phyloP scores from a whole-genome alignment of 2,113 vertebrate species.

The Heterocephalus glaber region DNA sequence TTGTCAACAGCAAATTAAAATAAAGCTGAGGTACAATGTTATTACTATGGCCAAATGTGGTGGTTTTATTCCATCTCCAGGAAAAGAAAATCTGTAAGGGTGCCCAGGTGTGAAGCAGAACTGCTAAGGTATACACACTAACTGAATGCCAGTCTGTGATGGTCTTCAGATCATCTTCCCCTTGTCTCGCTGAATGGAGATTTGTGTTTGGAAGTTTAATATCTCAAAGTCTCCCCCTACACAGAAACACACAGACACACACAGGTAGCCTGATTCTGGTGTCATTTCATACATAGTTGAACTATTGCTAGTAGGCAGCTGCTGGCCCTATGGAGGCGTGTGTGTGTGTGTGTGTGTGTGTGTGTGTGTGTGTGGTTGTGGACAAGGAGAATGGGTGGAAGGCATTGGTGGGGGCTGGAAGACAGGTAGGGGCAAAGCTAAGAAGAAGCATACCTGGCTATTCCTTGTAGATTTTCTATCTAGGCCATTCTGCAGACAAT shows the following conservation, averaged over 20 bases:
- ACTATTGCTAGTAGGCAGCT: background rate
- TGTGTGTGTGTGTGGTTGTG: conserved; percentile 32
- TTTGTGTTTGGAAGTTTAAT: background rate
- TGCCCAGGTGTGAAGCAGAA: background rate
- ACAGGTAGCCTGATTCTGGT: background rate
- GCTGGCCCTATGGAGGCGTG: background rate
- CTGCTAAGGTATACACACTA: background rate
- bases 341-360: background rate
- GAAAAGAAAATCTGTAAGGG: background rate
- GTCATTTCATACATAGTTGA: conserved; percentile 15
- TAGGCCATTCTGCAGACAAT: conserved; percentile 1
- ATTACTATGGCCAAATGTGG: background rate
- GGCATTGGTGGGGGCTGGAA: background rate
- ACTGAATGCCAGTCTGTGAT: background rate
- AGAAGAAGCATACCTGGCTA: background rate
- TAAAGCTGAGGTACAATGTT: conserved; percentile 27
- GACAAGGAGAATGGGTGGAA: background rate
- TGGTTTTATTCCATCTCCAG: conserved; percentile 5
- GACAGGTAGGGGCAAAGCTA: background rate
- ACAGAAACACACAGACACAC: background rate
- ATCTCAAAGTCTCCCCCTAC: background rate
- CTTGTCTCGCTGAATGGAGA: background rate
- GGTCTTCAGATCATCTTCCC: background rate
- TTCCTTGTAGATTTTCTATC: background rate
- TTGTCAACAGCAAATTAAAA: conserved; percentile 71